Conservation (phyloP, 2,888 invertebrate genomes). For the Trachelus troglodyta region DNA sequence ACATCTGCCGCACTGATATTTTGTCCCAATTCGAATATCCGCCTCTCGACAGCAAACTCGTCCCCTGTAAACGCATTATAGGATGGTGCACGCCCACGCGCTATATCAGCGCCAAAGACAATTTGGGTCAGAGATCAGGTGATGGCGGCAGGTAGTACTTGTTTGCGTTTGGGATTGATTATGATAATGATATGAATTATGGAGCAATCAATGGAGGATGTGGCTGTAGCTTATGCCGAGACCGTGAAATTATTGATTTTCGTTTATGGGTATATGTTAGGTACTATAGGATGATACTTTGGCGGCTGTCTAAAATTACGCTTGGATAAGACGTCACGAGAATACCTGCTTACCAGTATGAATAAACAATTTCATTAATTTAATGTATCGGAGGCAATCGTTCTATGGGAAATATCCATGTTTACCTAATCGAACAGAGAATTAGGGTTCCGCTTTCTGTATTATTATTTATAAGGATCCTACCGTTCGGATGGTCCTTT, state of each 20-base stretch:
- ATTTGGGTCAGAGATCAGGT: slow-evolving; percentile 22
- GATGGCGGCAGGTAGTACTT: slow-evolving; percentile 24
- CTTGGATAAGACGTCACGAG: neutral
- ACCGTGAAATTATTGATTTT: slow-evolving; percentile 51
- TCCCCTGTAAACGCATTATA: neutral
- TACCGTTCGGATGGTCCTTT: neutral
- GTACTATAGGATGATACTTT: neutral
- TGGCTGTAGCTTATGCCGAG: slow-evolving; percentile 19
- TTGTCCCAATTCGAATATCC: neutral
- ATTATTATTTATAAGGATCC: neutral
- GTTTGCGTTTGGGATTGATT: slow-evolving; percentile 32
- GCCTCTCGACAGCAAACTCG: neutral
- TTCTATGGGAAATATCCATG: neutral
- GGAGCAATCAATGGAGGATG: slow-evolving; percentile 17
- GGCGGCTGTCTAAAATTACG: neutral
- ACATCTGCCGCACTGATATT: slow-evolving; percentile 3
- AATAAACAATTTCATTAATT: neutral
- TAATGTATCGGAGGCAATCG: neutral
- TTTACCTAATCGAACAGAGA: neutral
- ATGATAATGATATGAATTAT: slow-evolving; percentile 24
- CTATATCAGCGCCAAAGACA: neutral
- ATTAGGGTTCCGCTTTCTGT: neutral
- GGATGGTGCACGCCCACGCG: neutral
- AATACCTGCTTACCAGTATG: neutral
- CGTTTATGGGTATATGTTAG: slow-evolving; percentile 24